Base-by-base conservation (phyloP, 2,888 invertebrate species). In the Philereme vetulata region DNA sequence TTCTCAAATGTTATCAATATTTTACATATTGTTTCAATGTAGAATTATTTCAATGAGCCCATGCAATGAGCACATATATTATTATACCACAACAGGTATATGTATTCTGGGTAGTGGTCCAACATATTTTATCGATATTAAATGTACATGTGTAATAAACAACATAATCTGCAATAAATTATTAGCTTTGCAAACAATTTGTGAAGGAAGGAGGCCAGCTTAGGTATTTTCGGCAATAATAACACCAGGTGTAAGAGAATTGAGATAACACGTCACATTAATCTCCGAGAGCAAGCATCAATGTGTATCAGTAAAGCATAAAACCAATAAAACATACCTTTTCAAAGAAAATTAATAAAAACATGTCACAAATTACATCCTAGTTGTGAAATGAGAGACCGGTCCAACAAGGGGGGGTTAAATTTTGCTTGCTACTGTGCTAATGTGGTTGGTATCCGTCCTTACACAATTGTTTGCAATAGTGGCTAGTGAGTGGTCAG, bases 171-270 rank as follows among this genome's bases (percentile, higher is more conserved):
- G 72, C 70, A 72, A 67, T 67, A 67, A 66, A 80, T 77, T 77
- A 81, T 82, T 76, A 82, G 78, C 95, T 95, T 95, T 96, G 95
- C 96, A 96, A 96, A 96, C 96, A 96, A 96, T 96, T 96, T 95
- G 96, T 94, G 95, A 93, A 95, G 93, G 92, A 92, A 87, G 95
- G 95, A 95, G 95, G 95, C 95, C 95, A 95, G 94, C 94, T 87
- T 84, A 78, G 84, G 86, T 80, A 69, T 72, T 80, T 81, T 75
- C 74, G 72, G 71, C 75, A 73, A 65, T 58, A 66, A 70, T 68
- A 74, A 75, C 77, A 71, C 78, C 60, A 78, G 60, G 76, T 78
- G 33, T 51, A 59, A 57, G 56, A 58, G 44, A 67, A 67, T 70
- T 82, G 84, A 79, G 77, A 77, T 81, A 79, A 80, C 81, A 82